A percentile compares a stretch with the other conserved stretches of the same genome.
Conservation (phyloP, 1,140 invertebrate species). For the Lutraria rhynchaena region DNA sequence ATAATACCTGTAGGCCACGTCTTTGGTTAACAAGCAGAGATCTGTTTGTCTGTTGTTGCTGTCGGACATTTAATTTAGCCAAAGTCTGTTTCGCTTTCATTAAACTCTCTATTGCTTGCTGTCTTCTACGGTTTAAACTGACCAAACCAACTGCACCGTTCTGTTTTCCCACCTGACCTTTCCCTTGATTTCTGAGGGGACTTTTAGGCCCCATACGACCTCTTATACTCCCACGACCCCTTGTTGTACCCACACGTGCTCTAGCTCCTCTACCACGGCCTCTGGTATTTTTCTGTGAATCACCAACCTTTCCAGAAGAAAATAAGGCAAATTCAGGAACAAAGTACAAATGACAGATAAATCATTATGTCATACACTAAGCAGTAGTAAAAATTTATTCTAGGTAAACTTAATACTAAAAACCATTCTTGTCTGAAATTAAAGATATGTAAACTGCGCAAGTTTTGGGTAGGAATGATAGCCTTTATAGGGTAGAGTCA, state of each 20-base stretch:
- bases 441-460: no score
- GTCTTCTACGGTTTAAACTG: slow-evolving; percentile 20
- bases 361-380: background rate
- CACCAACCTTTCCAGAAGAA: no score
- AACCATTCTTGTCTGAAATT: no score
- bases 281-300: slow-evolving; percentile 3
- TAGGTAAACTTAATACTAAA: no score
- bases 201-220: background rate
- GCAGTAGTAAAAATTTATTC: no score
- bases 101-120: slow-evolving; percentile 12
- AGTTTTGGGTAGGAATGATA: no score
- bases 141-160: slow-evolving; percentile 3
- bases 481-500: no score
- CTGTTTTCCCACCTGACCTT: background rate
- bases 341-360: no score
- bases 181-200: background rate
- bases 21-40: slow-evolving; percentile 27
- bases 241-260: background rate
- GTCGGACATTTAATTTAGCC: slow-evolving; percentile 12
- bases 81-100: slow-evolving; percentile 37
- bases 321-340: no score
- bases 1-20: slow-evolving; percentile 40
- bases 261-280: slow-evolving; percentile 27
- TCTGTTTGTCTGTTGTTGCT: slow-evolving; percentile 29
- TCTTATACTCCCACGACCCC: slow-evolving; percentile 1